Percentiles rank a stretch among this genome's conserved stretches.
These are phyloP conservation scores for Xiphophorus hellerii DNA, from an alignment of 2,113 vertebrate species.

Conservation along the genomic window DNA sequence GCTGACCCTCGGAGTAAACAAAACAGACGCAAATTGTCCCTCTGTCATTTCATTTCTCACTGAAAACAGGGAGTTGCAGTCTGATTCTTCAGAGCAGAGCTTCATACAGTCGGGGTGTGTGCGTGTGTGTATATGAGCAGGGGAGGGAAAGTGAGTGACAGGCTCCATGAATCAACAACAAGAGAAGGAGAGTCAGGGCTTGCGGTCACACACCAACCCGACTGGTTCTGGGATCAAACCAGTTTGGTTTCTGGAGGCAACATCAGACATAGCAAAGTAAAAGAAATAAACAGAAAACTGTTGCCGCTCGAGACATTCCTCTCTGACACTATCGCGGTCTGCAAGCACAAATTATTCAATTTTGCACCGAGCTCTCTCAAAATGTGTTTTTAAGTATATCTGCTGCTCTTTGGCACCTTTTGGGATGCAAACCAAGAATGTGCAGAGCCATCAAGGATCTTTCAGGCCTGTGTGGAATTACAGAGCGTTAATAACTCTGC, in stretches of 20 bases:
- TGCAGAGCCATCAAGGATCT: conserved; percentile 18
- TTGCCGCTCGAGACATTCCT: conserved; percentile 36
- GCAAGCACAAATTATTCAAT: conserved; percentile 62
- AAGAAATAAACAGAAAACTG: conserved; percentile 65
- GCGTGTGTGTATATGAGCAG: conserved; percentile 4
- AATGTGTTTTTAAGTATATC: conserved; percentile 51
- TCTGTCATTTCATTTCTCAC: conserved; percentile 61
- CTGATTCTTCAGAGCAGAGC: conserved; percentile 8
- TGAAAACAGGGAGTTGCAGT: conserved; percentile 42
- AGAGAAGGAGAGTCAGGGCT: conserved; percentile 19
- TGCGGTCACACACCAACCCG: conserved; percentile 50
- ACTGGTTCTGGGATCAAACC: conserved; percentile 53
- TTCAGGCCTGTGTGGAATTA: conserved; percentile 62
- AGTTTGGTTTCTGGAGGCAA: conserved; percentile 61
- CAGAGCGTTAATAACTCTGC: conserved; percentile 67
- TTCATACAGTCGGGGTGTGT: conserved; percentile 1
- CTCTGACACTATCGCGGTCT: conserved; percentile 41
- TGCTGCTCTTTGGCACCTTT: conserved; percentile 64
- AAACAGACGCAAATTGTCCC: conserved; percentile 42
- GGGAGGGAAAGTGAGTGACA: conserved; percentile 35
- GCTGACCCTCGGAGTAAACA: conserved; percentile 61
- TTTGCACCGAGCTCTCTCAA: conserved; percentile 38
- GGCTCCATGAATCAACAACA: conserved; percentile 32
- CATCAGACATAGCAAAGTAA: conserved; percentile 46
- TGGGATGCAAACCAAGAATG: conserved; percentile 56